phyloP scores from a whole-genome alignment of 2,888 invertebrate genomes.

The Petrolisthes cinctipes region DNA sequence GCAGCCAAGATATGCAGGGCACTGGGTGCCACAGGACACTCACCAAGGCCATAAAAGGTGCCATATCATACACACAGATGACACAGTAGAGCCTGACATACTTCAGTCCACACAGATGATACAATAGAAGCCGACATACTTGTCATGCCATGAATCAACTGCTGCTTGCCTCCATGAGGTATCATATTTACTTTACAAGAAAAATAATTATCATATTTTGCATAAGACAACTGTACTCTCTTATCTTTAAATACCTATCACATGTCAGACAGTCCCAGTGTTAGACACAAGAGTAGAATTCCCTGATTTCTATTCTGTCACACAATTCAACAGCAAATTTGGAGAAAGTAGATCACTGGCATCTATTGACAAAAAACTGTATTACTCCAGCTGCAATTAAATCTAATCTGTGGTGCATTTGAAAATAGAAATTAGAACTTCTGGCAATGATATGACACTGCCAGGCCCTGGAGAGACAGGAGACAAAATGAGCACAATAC shows the following conservation, averaged over 20 bases:
- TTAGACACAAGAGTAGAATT: neutral
- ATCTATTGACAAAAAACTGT: neutral
- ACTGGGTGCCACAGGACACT: conserved; percentile 27
- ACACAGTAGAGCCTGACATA: conserved; percentile 6
- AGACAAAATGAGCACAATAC: conserved; percentile 22
- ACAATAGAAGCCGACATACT: no score
- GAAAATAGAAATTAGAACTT: neutral
- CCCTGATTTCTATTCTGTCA: neutral
- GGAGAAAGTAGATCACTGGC: neutral
- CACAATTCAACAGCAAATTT: neutral
- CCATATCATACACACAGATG: conserved; percentile 27
- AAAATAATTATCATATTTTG: neutral
- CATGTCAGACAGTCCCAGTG: neutral
- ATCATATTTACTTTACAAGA: conserved; percentile 21
- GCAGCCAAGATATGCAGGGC: neutral
- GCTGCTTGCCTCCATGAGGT: conserved; percentile 2
- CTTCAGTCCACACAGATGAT: neutral
- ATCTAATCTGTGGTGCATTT: neutral
- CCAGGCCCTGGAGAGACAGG: conserved; percentile 1
- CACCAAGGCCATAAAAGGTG: conserved; percentile 39
- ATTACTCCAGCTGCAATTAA: neutral
- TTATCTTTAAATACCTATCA: conserved; percentile 2
- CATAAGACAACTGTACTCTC: neutral
- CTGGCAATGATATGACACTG: neutral
- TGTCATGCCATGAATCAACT: conserved; percentile 4